Percentiles rank a stretch among this genome's conserved stretches.
phyloP scores from a whole-genome alignment of 2,113 vertebrate genomes.

The Oriolus oriolus region DNA sequence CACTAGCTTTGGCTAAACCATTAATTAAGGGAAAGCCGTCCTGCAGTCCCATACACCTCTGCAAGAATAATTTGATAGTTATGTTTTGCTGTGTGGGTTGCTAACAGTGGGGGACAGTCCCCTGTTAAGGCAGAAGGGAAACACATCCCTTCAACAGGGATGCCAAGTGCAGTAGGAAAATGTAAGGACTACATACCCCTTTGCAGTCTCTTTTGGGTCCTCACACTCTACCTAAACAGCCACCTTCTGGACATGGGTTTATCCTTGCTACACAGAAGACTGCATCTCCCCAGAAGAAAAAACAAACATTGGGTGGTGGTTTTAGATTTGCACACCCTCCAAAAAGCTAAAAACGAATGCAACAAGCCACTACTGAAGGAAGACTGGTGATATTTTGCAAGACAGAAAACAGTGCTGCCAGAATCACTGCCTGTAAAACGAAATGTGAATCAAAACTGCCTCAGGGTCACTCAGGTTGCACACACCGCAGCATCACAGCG shows the following conservation, averaged over 20 bases:
- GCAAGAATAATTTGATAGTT: neutral
- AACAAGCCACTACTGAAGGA: neutral
- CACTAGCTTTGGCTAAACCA: neutral
- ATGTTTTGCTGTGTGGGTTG: neutral
- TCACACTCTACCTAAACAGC: neutral
- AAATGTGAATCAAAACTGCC: neutral
- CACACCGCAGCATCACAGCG: accelerated
- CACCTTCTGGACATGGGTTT: neutral
- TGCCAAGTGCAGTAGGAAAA: neutral
- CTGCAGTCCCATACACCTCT: neutral
- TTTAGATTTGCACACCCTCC: neutral
- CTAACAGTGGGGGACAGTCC: neutral
- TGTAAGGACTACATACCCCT: accelerated
- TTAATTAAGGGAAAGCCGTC: neutral
- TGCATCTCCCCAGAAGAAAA: neutral
- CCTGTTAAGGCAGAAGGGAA: neutral
- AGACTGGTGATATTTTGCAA: neutral
- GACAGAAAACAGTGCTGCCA: neutral
- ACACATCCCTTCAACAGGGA: neutral
- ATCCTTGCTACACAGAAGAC: neutral
- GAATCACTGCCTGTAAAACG: neutral
- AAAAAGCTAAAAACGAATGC: neutral
- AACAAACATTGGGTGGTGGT: neutral
- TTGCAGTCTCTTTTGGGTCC: neutral
- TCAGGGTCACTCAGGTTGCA: neutral